A percentile compares a stretch with the other conserved stretches of the same genome.
Conservation (phyloP, 1,140 invertebrate species). For the Aphis craccivora region DNA sequence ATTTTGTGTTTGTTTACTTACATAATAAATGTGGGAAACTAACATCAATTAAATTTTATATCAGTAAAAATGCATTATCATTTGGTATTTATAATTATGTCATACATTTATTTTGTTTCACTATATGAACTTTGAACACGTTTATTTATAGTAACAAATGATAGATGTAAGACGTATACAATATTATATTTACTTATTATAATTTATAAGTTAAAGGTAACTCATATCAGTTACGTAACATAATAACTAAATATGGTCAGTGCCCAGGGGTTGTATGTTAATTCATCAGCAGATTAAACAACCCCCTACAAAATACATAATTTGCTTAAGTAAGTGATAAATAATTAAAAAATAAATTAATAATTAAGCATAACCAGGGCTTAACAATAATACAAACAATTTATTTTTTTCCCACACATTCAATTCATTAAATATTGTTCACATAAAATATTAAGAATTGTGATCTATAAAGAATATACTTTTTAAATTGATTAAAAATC, state of each 20-base stretch:
- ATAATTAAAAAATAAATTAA: not conserved
- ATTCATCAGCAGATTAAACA: not conserved
- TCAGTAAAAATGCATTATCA: not conserved
- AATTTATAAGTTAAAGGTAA: not conserved
- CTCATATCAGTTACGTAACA: not conserved
- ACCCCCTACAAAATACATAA: not conserved
- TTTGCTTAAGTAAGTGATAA: not conserved
- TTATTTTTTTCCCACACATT: too few species aligned
- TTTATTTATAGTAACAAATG: not conserved
- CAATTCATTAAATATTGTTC: too few species aligned
- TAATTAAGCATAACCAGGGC: not conserved
- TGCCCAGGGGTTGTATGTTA: not conserved
- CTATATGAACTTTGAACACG: not conserved
- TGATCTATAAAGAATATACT: too few species aligned
- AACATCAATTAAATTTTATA: not conserved
- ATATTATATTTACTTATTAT: not conserved
- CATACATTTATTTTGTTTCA: not conserved
- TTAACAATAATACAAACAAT: too few species aligned
- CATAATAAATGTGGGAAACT: not conserved
- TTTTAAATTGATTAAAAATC: too few species aligned
- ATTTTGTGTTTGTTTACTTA: not conserved
- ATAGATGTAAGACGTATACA: not conserved
- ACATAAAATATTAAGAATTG: too few species aligned
- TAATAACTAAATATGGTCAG: not conserved
- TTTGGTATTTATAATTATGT: not conserved